Evolutionary conservation across 1,140 invertebrate genomes (phyloP), one percentile per base, ranked within the genome.

Genomic region (Chrysomallon squamiferum): DNA sequence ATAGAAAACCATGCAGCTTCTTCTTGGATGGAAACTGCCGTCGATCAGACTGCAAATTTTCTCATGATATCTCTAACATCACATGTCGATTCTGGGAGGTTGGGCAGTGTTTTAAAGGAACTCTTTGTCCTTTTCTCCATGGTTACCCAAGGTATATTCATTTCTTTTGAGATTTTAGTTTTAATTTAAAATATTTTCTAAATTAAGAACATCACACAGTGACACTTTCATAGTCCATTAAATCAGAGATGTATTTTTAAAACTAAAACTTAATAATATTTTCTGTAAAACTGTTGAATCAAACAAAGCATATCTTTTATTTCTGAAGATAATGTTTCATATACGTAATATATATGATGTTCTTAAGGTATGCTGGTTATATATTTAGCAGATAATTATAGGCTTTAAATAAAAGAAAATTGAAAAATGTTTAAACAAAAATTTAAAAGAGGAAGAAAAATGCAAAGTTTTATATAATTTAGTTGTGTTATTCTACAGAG

Each of bases 81-180:
- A 87, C 87, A 33, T 89, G 88, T 75, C 75, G 87, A 52, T 89
- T 87, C 71, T 88, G 87, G 87, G 80, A 84, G 61, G 73, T 78
- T 35, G 82, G 81, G 7, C 72, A 75, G 38, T 85, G 83, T 64
- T 82, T 85, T 56, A 88, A 88, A 74, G 87, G 86, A 22, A 75
- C 78, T 13, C 82, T 84, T 29, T 88, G 87, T 77, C 87, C 87
- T 25, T 88, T 88, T 71, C 77, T 87, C 43, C 87, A 88, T 77
- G 87, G 86, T 33, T 87, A 86, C 71, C 69, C 70, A 32, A 64
- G 62, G 50, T 56, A 27, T 38, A 2, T 22, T 33, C 6, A 18
- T 50, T 33, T 18, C n/a, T 27, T 56, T 27, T 56, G 2, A 18
- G n/a, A 13, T 5, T 20, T 1, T 6, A 18, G 15, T 47, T 15